Evolutionary conservation across 2,797 vertebrate species (phyloP).

Genomic region (Pangasius larnaudii): DNA sequence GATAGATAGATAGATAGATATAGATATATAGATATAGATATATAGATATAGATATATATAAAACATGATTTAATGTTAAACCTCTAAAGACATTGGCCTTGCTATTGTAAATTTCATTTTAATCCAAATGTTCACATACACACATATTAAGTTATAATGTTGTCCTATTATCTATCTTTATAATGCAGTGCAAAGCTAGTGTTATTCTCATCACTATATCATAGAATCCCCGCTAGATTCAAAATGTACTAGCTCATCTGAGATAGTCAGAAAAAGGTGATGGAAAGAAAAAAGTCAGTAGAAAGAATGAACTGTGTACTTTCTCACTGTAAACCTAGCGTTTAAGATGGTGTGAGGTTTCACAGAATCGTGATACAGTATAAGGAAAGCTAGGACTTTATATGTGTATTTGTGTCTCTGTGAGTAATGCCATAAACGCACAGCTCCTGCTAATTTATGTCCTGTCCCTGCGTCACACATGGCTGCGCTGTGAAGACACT

Average conservation of each 20-base stretch:
- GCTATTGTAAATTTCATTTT: neutral
- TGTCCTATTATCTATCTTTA: neutral
- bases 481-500: slow-evolving; percentile 38
- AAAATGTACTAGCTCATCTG: neutral
- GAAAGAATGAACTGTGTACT: neutral
- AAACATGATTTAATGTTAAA: neutral
- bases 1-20: no score
- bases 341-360: neutral
- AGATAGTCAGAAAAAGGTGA: neutral
- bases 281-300: neutral
- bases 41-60: no score
- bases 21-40: no score
- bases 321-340: neutral
- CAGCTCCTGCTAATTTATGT: slow-evolving; percentile 51
- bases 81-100: neutral
- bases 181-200: no score
- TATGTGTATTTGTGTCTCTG: slow-evolving; percentile 36
- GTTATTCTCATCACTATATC: neutral
- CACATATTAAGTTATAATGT: neutral
- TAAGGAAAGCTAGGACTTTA: neutral
- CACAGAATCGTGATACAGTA: neutral
- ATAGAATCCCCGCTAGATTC: neutral
- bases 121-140: neutral
- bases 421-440: slow-evolving; percentile 48
- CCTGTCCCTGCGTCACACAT: slow-evolving; percentile 44